Percentiles rank a stretch among this genome's conserved stretches.
Conservation (phyloP, 2,113 vertebrate genomes). For the Urocolius indicus region DNA sequence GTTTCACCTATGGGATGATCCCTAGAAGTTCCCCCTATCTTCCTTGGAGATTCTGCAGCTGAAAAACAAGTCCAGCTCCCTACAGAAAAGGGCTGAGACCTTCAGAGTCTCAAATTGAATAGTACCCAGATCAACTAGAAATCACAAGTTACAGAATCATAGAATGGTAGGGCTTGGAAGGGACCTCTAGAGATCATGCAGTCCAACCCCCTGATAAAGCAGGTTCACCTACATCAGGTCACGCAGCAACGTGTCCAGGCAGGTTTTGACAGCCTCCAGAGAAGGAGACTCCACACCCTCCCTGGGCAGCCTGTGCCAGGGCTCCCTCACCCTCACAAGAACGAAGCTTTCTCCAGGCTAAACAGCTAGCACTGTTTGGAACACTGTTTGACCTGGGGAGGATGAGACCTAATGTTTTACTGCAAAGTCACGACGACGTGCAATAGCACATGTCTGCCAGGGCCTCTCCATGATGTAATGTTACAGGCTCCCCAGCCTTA, state of each 20-base stretch:
- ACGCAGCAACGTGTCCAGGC: too few relatives aligned
- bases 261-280: too few relatives aligned
- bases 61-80: not conserved
- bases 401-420: not conserved
- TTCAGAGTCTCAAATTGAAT: not conserved
- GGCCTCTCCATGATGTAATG: not conserved
- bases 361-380: not conserved
- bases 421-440: not conserved
- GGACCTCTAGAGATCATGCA: too few relatives aligned
- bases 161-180: too few relatives aligned
- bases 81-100: not conserved
- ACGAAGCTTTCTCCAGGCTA: too few relatives aligned
- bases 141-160: not conserved
- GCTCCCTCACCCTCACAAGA: too few relatives aligned
- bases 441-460: not conserved
- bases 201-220: too few relatives aligned
- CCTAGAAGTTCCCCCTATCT: not conserved
- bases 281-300: too few relatives aligned
- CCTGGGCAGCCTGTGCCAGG: too few relatives aligned
- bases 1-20: not conserved
- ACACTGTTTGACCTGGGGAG: not conserved
- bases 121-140: not conserved
- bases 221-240: too few relatives aligned
- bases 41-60: not conserved
- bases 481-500: not conserved